Conservation (phyloP, 2,797 vertebrate genomes). For the Dendrocincla tyrannina region DNA sequence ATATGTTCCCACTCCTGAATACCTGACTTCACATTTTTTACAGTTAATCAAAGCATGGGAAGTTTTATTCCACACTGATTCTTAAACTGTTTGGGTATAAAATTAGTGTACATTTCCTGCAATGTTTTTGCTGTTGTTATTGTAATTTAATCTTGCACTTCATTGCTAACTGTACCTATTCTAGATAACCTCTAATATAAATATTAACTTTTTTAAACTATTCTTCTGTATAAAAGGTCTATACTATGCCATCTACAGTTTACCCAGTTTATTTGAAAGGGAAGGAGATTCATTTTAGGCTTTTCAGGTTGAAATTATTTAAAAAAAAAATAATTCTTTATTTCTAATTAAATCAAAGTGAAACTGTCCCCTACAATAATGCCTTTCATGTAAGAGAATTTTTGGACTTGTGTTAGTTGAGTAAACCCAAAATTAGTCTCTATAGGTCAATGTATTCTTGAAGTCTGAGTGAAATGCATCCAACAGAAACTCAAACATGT, state of each 20-base stretch:
- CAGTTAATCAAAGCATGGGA: not conserved
- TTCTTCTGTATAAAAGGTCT: not conserved
- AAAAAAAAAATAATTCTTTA: not conserved
- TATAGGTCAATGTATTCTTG: not conserved
- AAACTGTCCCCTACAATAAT: not conserved
- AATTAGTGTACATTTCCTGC: not conserved
- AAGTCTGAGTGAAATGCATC: not conserved
- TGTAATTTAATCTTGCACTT: not conserved
- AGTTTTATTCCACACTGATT: not conserved
- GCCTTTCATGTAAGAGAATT: not conserved
- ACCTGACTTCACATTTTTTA: not conserved
- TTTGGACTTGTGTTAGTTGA: not conserved
- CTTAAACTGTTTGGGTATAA: not conserved
- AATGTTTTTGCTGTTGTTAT: not conserved
- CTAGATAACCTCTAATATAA: not conserved
- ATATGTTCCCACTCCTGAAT: not conserved
- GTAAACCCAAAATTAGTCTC: not conserved
- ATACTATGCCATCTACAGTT: not conserved
- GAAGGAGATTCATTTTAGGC: not conserved
- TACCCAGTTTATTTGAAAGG: not conserved
- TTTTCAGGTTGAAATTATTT: not conserved
- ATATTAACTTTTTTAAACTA: not conserved
- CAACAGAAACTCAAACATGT: conserved; percentile 12
- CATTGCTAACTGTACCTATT: not conserved
- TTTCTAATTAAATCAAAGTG: not conserved